Conservation (phyloP, 2,113 vertebrate species). For the Balaeniceps rex region DNA sequence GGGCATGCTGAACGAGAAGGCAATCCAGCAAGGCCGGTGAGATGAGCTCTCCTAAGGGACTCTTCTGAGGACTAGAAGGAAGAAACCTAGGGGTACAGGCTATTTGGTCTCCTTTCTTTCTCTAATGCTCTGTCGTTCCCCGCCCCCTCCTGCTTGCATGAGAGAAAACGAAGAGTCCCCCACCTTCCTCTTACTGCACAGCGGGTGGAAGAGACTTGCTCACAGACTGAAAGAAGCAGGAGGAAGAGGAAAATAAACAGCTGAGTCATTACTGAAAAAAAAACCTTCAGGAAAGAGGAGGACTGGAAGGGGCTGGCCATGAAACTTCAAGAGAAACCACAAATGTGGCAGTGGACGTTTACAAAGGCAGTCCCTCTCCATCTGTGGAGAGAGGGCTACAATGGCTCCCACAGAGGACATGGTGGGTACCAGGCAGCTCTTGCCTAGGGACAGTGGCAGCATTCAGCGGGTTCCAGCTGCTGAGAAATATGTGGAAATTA, state of each 20-base stretch:
- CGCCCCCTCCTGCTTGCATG: neutral
- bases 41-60: neutral
- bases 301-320: neutral
- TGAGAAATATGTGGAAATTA: conserved; percentile 29
- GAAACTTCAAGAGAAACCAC: neutral
- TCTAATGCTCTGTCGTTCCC: neutral
- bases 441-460: conserved; percentile 11
- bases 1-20: neutral
- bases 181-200: neutral
- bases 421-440: neutral
- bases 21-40: neutral
- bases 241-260: conserved; percentile 21
- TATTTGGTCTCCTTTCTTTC: neutral
- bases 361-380: neutral
- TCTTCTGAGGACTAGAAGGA: neutral
- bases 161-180: neutral
- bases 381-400: neutral
- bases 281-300: neutral
- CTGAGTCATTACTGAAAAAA: neutral
- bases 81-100: neutral
- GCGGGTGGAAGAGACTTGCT: neutral
- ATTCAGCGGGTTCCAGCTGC: conserved; percentile 33
- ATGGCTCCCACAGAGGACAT: neutral
- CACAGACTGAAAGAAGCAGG: neutral
- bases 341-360: neutral